Evolutionary conservation across 2,888 invertebrate genomes (phyloP).

Genomic region (Trachelus iudaicus): DNA sequence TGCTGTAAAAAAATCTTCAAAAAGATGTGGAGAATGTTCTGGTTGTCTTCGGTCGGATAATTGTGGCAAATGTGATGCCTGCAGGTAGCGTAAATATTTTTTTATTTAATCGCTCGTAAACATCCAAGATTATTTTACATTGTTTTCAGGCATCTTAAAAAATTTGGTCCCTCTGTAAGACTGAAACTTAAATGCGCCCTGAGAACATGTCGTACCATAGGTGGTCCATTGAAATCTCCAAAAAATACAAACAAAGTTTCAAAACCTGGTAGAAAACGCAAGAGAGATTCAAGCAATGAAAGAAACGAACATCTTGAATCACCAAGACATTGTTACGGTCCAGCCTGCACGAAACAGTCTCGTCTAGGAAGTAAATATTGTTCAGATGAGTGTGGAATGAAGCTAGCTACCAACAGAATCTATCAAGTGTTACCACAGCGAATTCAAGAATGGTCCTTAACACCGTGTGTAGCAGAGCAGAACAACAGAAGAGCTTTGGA

Average conservation of each 20-base stretch:
- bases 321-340: slow-evolving; percentile 91
- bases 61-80: slow-evolving; percentile 77
- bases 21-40: slow-evolving; percentile 80
- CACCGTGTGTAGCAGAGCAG: slow-evolving; percentile 88
- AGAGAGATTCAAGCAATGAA: slow-evolving; percentile 59
- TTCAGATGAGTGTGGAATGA: slow-evolving; percentile 89
- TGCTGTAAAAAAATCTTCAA: slow-evolving; percentile 58
- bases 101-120: neutral
- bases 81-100: slow-evolving; percentile 63
- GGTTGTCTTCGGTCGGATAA: slow-evolving; percentile 78
- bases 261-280: slow-evolving; percentile 56
- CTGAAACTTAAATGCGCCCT: slow-evolving; percentile 69
- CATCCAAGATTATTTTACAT: slow-evolving; percentile 1
- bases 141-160: slow-evolving; percentile 66
- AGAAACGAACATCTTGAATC: slow-evolving; percentile 57
- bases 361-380: slow-evolving; percentile 91
- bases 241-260: slow-evolving; percentile 55
- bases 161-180: slow-evolving; percentile 68
- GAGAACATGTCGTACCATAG: slow-evolving; percentile 65
- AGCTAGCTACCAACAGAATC: slow-evolving; percentile 86
- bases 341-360: slow-evolving; percentile 84
- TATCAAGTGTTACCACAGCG: slow-evolving; percentile 87
- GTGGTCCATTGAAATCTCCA: slow-evolving; percentile 58
- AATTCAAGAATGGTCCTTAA: slow-evolving; percentile 93
- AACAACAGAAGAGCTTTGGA: slow-evolving; percentile 78